Evolutionary conservation across 2,888 invertebrate genomes (phyloP).

Genomic region (Rotaria socialis): DNA sequence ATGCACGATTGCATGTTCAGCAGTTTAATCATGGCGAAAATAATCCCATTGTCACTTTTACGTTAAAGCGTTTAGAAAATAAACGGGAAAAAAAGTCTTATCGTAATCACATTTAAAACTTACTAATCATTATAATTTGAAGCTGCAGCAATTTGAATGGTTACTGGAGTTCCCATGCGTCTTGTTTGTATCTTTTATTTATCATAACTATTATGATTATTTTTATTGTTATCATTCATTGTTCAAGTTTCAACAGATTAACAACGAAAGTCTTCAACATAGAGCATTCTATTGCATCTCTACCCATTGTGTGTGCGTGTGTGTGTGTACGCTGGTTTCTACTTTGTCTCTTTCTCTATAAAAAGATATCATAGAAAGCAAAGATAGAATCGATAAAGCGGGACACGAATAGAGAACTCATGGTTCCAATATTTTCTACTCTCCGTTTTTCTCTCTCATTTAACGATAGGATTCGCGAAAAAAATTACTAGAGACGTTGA

Average conservation of each 20-base stretch:
- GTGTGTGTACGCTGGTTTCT: background rate
- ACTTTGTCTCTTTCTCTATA: background rate
- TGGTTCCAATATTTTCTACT: background rate
- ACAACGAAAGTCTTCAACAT: background rate
- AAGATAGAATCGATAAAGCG: background rate
- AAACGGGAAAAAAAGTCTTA: too few species aligned
- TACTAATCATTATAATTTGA: conserved; percentile 4
- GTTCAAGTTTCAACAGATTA: background rate
- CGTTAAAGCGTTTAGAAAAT: too few species aligned
- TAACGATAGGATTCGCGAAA: background rate
- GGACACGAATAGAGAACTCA: background rate
- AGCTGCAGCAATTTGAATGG: conserved; percentile 10
- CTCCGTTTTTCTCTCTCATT: background rate
- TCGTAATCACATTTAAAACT: background rate
- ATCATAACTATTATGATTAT: background rate
- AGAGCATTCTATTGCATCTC: background rate
- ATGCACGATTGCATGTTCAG: background rate
- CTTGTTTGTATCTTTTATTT: background rate
- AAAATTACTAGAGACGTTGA: background rate
- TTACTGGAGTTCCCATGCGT: conserved; percentile 26
- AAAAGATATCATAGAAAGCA: conserved; percentile 16
- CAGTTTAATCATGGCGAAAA: background rate
- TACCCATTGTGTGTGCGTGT: background rate
- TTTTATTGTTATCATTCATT: background rate
- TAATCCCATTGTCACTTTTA: too few species aligned